Base-by-base conservation (phyloP, 2,113 vertebrate genomes). In the Xyrauchen texanus region DNA sequence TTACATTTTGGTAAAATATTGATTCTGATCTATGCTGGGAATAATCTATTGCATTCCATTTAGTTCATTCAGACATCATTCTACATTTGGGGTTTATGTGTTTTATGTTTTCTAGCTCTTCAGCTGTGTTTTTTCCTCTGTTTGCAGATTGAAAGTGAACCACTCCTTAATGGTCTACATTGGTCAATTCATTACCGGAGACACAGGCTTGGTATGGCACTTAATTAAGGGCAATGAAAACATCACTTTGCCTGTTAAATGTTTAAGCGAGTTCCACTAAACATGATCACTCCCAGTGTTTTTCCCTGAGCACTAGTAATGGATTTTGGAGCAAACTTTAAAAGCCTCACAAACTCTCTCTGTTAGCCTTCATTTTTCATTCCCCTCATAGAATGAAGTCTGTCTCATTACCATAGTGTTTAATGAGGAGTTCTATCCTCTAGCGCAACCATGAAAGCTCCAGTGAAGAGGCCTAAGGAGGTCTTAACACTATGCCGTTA, bases 151-250 rank as follows among this genome's bases (percentile, higher is more conserved):
- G 15, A 62, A 74, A 47, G 15, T 62, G 47, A 16, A 62, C 71
- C 9, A 45, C n/a, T 34, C 46, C 46, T 74, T 51, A 74, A 62
- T 61, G 58, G 16, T 5, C 45, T 61, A 61, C 46, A 68, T 62
- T 44, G 70, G 44, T 76, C 67, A 60, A 34, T 76, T 77, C 69
- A 74, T 78, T 68, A 70, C 67, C 51, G 53, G 67, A 83, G 44
- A 47, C 51, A 66, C 7, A 60, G 81, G 46, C 21, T 42, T 46
- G 46, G 12, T 70, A 63, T 65, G 46, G 52, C 45, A 79, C 57
- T 65, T 78, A 57, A 75, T 79, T 21, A 75, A 52, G 42, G 11
- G 45, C 78, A 73, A 66, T 51, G 64, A 83, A 83, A 61, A 57
- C 46, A 76, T 66, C 63, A 65, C 11, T 63, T 73, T 67, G 46